phyloP scores from a whole-genome alignment of 2,113 vertebrate genomes.

The Gymnogyps californianus region DNA sequence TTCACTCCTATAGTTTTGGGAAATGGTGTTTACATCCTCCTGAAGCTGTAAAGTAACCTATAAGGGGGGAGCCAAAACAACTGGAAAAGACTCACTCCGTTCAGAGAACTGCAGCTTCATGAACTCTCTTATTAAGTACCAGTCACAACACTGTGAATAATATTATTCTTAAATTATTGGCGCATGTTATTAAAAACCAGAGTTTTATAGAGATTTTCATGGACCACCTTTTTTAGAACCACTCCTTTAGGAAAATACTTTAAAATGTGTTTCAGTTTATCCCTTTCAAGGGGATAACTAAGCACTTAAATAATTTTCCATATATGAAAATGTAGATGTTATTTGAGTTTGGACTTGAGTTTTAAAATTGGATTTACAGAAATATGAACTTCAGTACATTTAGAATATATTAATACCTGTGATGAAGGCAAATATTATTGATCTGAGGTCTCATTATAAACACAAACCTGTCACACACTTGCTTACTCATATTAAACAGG shows the following conservation, averaged over 20 bases:
- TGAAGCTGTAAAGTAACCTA: not conserved
- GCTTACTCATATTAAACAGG: not conserved
- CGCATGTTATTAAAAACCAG: not conserved
- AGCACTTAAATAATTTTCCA: not conserved
- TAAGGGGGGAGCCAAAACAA: not conserved
- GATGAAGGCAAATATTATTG: not conserved
- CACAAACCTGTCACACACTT: not conserved
- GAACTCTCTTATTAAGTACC: not conserved
- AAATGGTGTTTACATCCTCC: not conserved
- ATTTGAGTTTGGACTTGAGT: not conserved
- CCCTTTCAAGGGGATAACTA: not conserved
- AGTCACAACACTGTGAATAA: not conserved
- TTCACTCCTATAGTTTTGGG: not conserved
- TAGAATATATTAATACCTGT: not conserved
- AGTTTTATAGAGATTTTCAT: not conserved
- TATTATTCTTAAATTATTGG: not conserved
- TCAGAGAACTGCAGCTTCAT: not conserved
- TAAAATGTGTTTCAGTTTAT: not conserved
- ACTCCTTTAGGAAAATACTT: not conserved
- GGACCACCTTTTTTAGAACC: not conserved
- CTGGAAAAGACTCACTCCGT: not conserved
- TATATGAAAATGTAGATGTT: not conserved
- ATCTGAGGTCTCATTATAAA: not conserved
- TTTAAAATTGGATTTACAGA: not conserved
- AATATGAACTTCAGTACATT: not conserved